Conservation (phyloP, 2,888 invertebrate species). For the Ornithoptera priamus region DNA sequence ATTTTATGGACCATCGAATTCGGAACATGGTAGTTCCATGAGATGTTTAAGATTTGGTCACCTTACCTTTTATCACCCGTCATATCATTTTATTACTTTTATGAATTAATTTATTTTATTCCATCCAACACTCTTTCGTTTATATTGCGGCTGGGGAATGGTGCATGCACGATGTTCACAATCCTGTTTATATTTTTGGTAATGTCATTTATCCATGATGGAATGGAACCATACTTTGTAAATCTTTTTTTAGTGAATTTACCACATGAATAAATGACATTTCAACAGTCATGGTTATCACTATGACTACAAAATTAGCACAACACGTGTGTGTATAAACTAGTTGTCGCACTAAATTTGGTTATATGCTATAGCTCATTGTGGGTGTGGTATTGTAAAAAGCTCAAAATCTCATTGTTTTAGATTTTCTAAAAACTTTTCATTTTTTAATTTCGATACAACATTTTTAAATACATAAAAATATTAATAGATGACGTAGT, state of each 20-base stretch:
- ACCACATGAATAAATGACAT: conserved; percentile 18
- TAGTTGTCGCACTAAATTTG: conserved; percentile 21
- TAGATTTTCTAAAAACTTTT: neutral
- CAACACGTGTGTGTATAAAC: conserved; percentile 11
- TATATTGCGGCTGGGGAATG: conserved; percentile 78
- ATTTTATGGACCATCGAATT: conserved; percentile 30
- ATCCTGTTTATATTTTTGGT: conserved; percentile 32
- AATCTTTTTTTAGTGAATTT: neutral
- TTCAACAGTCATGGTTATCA: conserved; percentile 10
- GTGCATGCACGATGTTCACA: conserved; percentile 56
- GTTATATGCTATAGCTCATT: conserved; percentile 21
- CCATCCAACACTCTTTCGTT: conserved; percentile 75
- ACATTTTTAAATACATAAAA: neutral
- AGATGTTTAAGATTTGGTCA: conserved; percentile 46
- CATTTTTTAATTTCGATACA: neutral
- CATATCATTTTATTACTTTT: conserved; percentile 58
- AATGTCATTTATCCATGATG: conserved; percentile 43
- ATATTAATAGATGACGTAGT: neutral
- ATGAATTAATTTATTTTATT: conserved; percentile 58
- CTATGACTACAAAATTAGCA: conserved; percentile 10
- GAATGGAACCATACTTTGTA: neutral
- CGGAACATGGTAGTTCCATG: conserved; percentile 32
- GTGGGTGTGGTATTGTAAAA: conserved; percentile 10
- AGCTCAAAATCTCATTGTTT: neutral
- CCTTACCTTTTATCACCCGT: conserved; percentile 67